Evolutionary conservation across 2,797 vertebrate genomes (phyloP), one percentile per base, ranked within the genome.

Genomic region (Poeciliopsis infans): DNA sequence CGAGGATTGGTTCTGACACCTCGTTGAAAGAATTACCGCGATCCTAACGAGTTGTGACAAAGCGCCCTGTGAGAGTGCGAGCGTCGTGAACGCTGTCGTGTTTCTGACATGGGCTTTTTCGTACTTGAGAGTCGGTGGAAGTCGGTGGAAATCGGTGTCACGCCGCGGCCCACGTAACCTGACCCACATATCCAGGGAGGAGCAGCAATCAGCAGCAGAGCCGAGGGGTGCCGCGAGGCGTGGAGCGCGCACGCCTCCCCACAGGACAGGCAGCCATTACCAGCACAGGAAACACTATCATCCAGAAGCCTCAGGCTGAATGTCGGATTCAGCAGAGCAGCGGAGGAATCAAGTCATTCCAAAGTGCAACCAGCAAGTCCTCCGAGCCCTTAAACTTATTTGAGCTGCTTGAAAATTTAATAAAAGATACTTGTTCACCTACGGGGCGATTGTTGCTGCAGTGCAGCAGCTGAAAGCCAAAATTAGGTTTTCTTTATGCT

Each of bases 261-360:
- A 84, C 76, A 88, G 93, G 94, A 92, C 86, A 75, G 61, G 86
- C 85, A 80, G 90, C 90, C 91, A 93, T 93, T 95, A 94, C 87
- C 87, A 86, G 89, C 87, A 86, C 79, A 92, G 91, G 93, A 94
- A 95, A 94, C 83, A 94, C 93, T 93, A 93, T 95, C 91, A 94
- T 94, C 92, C 84, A 78, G 53, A 8, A 84, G 90, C 92, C 92
- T 75, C 41, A 77, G 91, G 93, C 92, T 90, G 90, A 91, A 93
- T 89, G 93, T 93, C 91, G 85, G 89, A 89, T 70, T 88, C 85
- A 81, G 88, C 81, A 82, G 85, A 41, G 82, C 81, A 80, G 72
- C 79, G 74, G 87, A 87, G 81, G 85, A 91, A 85, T 79, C 80
- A 76, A 82, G 85, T 83, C 81, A 71, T 76, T 91, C 87, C 88